Evolutionary conservation across 1,140 invertebrate species (phyloP).

Genomic region (Zophobas morio): DNA sequence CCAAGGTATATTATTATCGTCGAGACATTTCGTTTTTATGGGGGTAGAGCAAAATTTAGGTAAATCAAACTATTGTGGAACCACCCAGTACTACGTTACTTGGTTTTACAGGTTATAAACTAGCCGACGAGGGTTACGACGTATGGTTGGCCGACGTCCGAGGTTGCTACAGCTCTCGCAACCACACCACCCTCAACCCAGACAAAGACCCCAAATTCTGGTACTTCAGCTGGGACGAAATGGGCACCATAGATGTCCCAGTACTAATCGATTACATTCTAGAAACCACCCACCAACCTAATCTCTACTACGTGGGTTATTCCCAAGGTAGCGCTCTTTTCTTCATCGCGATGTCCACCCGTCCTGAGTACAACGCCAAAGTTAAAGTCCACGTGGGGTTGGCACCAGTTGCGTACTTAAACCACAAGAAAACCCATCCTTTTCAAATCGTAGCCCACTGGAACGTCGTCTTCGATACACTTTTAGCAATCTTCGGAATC

Average conservation of each 20-base stretch:
- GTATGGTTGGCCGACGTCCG: slow-evolving; percentile 60
- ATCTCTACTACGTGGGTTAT: slow-evolving; percentile 76
- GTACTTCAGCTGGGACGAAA: slow-evolving; percentile 73
- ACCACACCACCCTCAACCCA: slow-evolving; percentile 65
- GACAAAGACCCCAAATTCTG: slow-evolving; percentile 75
- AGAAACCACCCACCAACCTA: slow-evolving; percentile 66
- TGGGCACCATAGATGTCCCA: slow-evolving; percentile 70
- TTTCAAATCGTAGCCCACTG: slow-evolving; percentile 62
- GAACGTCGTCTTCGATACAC: slow-evolving; percentile 22
- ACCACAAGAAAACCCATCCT: slow-evolving; percentile 68
- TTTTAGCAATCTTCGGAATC: slow-evolving; percentile 19
- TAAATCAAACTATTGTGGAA: too few relatives aligned
- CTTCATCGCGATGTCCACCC: slow-evolving; percentile 69
- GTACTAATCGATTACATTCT: slow-evolving; percentile 74
- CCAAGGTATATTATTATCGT: too few relatives aligned
- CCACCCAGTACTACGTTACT: too few relatives aligned
- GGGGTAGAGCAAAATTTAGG: too few relatives aligned
- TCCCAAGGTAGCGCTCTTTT: slow-evolving; percentile 77
- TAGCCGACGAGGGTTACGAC: slow-evolving; percentile 78
- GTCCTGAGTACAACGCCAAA: slow-evolving; percentile 71
- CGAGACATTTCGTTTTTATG: too few relatives aligned
- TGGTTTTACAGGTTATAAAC: too few relatives aligned
- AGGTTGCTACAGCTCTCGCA: slow-evolving; percentile 73
- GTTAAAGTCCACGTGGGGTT: slow-evolving; percentile 72
- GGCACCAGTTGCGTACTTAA: slow-evolving; percentile 73